Conservation (phyloP, 2,797 vertebrate species). For the Lacerta bilineata region DNA sequence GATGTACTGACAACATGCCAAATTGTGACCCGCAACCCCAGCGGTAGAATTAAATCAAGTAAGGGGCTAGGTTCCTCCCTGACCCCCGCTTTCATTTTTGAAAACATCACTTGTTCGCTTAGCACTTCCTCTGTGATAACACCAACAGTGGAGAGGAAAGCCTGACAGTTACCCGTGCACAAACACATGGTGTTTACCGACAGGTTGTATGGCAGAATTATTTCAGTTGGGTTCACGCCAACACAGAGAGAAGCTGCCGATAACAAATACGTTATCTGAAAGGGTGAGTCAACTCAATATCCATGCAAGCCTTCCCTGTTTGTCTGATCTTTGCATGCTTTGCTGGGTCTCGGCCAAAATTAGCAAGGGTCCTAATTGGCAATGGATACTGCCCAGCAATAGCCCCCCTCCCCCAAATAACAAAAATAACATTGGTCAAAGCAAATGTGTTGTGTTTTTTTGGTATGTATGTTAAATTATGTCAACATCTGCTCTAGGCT, state of each 20-base stretch:
- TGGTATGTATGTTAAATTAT: conserved; percentile 28
- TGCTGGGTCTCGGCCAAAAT: conserved; percentile 51
- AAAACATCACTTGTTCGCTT: conserved; percentile 73
- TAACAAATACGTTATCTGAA: conserved; percentile 70
- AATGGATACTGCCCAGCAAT: conserved; percentile 55
- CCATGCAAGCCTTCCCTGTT: conserved; percentile 50
- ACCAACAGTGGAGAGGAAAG: conserved; percentile 59
- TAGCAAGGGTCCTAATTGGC: conserved; percentile 66
- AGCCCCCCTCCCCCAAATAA: conserved; percentile 57
- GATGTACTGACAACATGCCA: background rate
- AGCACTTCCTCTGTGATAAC: conserved; percentile 84
- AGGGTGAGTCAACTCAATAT: conserved; percentile 62
- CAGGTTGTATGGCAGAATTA: conserved; percentile 66
- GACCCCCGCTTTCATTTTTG: conserved; percentile 56
- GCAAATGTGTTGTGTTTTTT: conserved; percentile 42
- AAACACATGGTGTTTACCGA: conserved; percentile 79
- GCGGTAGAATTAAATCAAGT: background rate
- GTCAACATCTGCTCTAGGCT: conserved; percentile 58
- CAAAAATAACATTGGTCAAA: conserved; percentile 65
- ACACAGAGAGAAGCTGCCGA: conserved; percentile 60
- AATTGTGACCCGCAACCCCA: background rate
- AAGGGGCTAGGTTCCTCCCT: too few relatives aligned
- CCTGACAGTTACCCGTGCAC: conserved; percentile 69
- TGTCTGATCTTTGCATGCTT: conserved; percentile 69
- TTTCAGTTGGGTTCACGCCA: conserved; percentile 61